Percentiles rank a stretch among this genome's conserved stretches.
phyloP scores from a whole-genome alignment of 2,888 invertebrate genomes.

The Tortrix viridana region DNA sequence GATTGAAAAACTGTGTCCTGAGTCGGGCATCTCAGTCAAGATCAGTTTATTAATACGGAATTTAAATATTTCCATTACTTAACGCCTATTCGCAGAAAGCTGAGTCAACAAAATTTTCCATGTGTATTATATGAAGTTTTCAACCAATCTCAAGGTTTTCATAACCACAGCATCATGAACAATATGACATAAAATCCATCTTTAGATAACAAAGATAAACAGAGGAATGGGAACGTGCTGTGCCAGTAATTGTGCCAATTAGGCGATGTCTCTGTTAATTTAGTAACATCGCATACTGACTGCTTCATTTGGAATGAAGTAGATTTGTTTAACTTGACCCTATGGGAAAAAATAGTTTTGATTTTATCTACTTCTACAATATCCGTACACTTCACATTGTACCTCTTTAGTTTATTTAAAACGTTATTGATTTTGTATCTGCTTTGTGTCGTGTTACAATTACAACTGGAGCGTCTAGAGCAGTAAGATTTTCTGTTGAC shows the following conservation, averaged over 20 bases:
- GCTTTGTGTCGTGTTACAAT: too few species aligned
- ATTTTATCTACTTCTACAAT: neutral
- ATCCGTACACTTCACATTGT: too few species aligned
- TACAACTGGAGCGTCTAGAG: too few species aligned
- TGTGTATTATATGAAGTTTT: neutral
- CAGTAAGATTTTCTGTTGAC: too few species aligned
- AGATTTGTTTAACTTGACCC: neutral
- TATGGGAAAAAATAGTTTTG: neutral
- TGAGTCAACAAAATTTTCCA: too few species aligned
- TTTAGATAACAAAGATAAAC: slow-evolving; percentile 41
- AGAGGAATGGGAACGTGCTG: slow-evolving; percentile 65
- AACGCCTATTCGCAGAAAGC: too few species aligned
- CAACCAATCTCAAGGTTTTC: neutral
- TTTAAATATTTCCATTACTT: too few species aligned
- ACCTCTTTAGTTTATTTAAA: too few species aligned
- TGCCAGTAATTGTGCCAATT: slow-evolving; percentile 72
- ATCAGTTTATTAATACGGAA: too few species aligned
- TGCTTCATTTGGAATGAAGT: slow-evolving; percentile 1
- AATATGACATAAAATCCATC: slow-evolving; percentile 37
- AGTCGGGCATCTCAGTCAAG: too few species aligned
- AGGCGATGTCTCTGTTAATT: slow-evolving; percentile 69
- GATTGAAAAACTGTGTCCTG: too few species aligned
- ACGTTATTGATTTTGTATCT: too few species aligned
- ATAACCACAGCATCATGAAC: neutral
- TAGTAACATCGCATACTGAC: slow-evolving; percentile 54